Base-by-base conservation (phyloP, 2,113 vertebrate species). In the Ia io region DNA sequence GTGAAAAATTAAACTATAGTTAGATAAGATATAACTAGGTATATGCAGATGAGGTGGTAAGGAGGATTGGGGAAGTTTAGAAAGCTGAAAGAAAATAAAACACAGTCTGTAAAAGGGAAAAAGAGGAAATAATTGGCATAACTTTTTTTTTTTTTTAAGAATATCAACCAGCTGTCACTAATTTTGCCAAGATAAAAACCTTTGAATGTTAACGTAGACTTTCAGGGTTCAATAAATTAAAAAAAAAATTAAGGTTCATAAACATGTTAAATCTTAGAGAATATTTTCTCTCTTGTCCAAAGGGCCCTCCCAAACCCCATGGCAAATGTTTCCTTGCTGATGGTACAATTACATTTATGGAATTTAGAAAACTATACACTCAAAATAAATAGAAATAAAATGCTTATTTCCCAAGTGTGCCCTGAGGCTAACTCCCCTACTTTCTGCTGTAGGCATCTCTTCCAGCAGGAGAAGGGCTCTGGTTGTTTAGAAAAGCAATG, bases 341-440 rank as follows among this genome's bases (percentile, higher is more conserved):
- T 71, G 88, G 35, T 28, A 92, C 32, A 88, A 71, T 79, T 84
- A 47, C 20, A 73, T 59, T 56, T 89, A 56, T 32, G 17, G 42
- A 49, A 67, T 77, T 84, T 70, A 90, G 65, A 95, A 88, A 95
- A 85, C 37, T 53, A 51, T 9, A 90, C 30, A 61, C 25, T 80
- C 47, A 93, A 90, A 84, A 80, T 59, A 93, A 89, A 93, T 83
- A 92, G 28, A 86, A 91, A 85, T 44, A 44, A 59, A 82, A 49
- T 23, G 4, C 35, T 32, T 82, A 47, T 78, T 88, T 90, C 77
- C 84, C 51, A 91, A 90, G 35, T 11, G 49, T 61, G 9, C n/a
- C 5, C 13, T 59, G 30, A n/a, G 1, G 2, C 28, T 18, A 1
- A 80, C 22, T 56, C 53, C 35, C 53, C 20, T 30, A 42, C 20